Evolutionary conservation across 2,113 vertebrate genomes (phyloP).

Genomic region (Melanerpes formicivorus): DNA sequence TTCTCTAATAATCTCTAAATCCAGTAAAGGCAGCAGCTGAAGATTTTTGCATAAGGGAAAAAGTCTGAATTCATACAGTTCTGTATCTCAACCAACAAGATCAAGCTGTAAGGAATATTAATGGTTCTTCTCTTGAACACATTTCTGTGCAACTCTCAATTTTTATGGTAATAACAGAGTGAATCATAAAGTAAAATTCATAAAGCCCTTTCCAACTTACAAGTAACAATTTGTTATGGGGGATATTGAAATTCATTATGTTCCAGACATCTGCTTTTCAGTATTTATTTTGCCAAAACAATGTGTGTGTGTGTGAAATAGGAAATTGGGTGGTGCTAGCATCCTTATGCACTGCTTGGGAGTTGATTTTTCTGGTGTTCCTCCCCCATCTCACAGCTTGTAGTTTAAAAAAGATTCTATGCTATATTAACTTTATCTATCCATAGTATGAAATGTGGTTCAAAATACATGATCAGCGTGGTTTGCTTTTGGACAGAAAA

Average conservation of each 20-base stretch:
- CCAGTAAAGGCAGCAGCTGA: conserved; percentile 67
- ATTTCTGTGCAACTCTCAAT: conserved; percentile 51
- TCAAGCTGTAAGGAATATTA: conserved; percentile 76
- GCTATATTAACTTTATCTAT: background rate
- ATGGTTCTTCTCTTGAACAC: conserved; percentile 58
- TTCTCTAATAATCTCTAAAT: conserved; percentile 78
- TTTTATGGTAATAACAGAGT: conserved; percentile 73
- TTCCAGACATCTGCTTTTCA: conserved; percentile 57
- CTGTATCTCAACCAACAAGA: conserved; percentile 70
- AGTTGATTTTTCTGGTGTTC: background rate
- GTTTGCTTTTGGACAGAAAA: background rate
- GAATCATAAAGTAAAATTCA: conserved; percentile 68
- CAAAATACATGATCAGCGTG: background rate
- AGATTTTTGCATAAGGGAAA: conserved; percentile 66
- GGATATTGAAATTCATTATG: conserved; percentile 50
- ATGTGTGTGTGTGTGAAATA: background rate
- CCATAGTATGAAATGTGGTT: background rate
- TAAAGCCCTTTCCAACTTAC: conserved; percentile 57
- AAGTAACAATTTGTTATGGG: conserved; percentile 56
- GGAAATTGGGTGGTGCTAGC: conserved; percentile 7
- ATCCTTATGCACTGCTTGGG: background rate
- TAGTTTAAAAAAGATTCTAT: background rate
- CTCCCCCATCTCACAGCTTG: background rate
- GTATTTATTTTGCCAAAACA: conserved; percentile 60
- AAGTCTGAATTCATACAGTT: conserved; percentile 58